Percentiles rank a stretch among this genome's conserved stretches.
Evolutionary conservation across 2,888 invertebrate genomes (phyloP).

Genomic region (Cephonodes hylas): DNA sequence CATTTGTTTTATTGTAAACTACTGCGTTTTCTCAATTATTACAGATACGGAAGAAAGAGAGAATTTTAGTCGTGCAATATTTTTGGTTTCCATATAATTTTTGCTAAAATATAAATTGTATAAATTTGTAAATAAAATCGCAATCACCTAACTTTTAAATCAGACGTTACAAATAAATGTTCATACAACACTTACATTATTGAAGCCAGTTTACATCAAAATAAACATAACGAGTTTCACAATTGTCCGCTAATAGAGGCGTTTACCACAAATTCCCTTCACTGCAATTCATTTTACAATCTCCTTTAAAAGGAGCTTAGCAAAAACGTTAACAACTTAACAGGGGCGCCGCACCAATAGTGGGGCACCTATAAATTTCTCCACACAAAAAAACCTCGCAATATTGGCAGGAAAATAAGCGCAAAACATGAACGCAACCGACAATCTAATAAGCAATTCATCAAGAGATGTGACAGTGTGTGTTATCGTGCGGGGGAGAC

Average conservation of each 20-base stretch:
- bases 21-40: too few species aligned
- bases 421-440: constrained; percentile 53
- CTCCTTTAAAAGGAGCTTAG: constrained; percentile 10
- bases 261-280: neutral
- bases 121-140: too few species aligned
- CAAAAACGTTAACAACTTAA: constrained; percentile 39
- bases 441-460: constrained; percentile 77
- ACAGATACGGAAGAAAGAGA: too few species aligned
- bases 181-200: too few species aligned
- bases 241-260: neutral
- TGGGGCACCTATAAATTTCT: constrained; percentile 7
- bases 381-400: constrained; percentile 38
- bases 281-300: neutral
- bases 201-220: too few species aligned
- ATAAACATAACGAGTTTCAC: neutral
- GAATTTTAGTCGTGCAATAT: too few species aligned
- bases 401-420: constrained; percentile 57
- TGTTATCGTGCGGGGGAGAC: constrained; percentile 54
- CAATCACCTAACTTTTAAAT: too few species aligned
- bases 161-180: too few species aligned
- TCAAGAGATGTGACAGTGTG: constrained; percentile 71
- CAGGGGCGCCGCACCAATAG: constrained; percentile 22
- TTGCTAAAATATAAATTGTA: too few species aligned
- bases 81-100: too few species aligned
- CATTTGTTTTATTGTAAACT: too few species aligned